Evolutionary conservation across 2,113 vertebrate species (phyloP).

Genomic region (Dendrocopos noguchii): DNA sequence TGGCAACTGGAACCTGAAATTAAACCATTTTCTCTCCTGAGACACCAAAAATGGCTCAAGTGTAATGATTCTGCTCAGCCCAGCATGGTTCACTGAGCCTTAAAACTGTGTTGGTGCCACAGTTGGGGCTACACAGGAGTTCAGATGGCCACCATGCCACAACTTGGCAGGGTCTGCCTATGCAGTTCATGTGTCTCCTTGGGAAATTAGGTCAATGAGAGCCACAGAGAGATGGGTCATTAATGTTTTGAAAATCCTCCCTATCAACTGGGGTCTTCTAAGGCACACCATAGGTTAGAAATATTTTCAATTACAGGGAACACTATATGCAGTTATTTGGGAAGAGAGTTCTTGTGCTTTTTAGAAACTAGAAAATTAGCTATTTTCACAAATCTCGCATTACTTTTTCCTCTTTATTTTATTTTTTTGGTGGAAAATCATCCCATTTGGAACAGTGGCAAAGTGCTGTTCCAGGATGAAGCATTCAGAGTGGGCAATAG

Average conservation of each 20-base stretch:
- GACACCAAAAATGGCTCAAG: background rate
- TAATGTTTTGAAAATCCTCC: constrained; percentile 8
- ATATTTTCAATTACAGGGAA: background rate
- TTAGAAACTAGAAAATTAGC: background rate
- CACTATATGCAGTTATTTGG: background rate
- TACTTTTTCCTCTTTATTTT: background rate
- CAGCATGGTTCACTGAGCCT: background rate
- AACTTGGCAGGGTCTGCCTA: background rate
- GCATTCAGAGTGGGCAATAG: background rate
- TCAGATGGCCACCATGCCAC: background rate
- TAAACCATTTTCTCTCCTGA: background rate
- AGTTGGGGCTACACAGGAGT: background rate
- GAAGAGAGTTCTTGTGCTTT: background rate
- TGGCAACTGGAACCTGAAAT: background rate
- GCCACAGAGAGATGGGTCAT: background rate
- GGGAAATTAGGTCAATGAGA: background rate
- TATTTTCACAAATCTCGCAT: background rate
- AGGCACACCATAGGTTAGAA: background rate
- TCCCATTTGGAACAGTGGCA: background rate
- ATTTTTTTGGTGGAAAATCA: background rate
- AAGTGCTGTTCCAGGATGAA: background rate
- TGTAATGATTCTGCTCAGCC: background rate
- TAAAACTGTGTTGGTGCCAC: rapidly evolving
- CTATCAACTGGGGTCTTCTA: constrained; percentile 13
- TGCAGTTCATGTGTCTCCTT: background rate